Conservation (phyloP, 2,797 vertebrate genomes). For the Gastrophryne carolinensis region DNA sequence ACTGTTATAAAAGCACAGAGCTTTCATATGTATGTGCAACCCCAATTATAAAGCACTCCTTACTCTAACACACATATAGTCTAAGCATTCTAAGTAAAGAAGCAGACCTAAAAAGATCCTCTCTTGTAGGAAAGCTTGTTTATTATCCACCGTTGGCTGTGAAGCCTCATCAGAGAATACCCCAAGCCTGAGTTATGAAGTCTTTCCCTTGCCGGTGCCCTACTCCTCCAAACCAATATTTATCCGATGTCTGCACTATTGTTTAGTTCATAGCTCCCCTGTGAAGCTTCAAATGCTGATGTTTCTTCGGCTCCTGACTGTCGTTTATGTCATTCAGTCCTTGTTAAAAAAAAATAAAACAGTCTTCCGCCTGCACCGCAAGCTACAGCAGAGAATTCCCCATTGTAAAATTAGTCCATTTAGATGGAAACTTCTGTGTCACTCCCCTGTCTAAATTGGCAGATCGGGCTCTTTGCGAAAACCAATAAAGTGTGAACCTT, state of each 20-base stretch:
- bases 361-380: conserved; percentile 73
- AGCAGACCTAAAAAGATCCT: no score
- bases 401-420: conserved; percentile 91
- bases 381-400: conserved; percentile 85
- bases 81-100: no score
- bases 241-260: conserved; percentile 84
- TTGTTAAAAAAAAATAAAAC: conserved; percentile 84
- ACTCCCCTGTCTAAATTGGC: conserved; percentile 93
- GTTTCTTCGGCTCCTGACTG: conserved; percentile 83
- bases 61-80: no score
- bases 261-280: conserved; percentile 83
- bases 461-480: conserved; percentile 88
- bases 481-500: conserved; percentile 94
- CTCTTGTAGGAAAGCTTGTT: no score
- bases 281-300: conserved; percentile 87
- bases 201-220: conserved; percentile 7
- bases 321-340: conserved; percentile 88
- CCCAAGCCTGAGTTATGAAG: not conserved
- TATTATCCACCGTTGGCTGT: no score
- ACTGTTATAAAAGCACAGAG: not conserved
- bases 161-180: conserved; percentile 19
- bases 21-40: not conserved
- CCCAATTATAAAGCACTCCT: not conserved
- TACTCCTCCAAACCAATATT: conserved; percentile 72
- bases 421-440: conserved; percentile 95